Evolutionary conservation across 92 coral and sea anemone genomes (phyloP).

Genomic region (Hydrozoanthus gracilis): DNA sequence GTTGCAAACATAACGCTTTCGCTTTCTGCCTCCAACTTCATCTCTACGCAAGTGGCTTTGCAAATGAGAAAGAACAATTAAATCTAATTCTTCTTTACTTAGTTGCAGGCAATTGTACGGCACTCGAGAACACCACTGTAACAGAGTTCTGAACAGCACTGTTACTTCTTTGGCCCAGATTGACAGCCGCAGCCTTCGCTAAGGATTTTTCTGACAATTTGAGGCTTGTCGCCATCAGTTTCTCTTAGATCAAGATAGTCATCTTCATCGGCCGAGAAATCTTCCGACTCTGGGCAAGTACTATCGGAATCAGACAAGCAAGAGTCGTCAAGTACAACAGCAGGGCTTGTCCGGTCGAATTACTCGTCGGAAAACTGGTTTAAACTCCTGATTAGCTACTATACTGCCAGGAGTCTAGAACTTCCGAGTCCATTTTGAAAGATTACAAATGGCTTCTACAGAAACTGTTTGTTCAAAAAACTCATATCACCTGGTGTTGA

Average conservation of each 20-base stretch:
- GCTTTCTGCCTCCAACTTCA: constrained; percentile 46
- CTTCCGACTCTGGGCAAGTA: constrained; percentile 2
- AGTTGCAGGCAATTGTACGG: constrained; percentile 51
- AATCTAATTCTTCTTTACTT: constrained; percentile 42
- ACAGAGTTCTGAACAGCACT: constrained; percentile 25
- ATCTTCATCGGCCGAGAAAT: background rate
- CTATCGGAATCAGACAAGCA: constrained; percentile 8
- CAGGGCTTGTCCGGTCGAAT: constrained; percentile 25
- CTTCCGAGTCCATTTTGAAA: too few relatives aligned
- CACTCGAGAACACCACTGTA: constrained; percentile 45
- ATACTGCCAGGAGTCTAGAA: too few relatives aligned
- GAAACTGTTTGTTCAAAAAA: too few relatives aligned
- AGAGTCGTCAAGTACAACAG: constrained; percentile 10
- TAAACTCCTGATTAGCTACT: background rate
- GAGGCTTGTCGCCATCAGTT: constrained; percentile 30
- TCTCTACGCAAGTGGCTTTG: constrained; percentile 50
- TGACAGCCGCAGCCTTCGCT: constrained; percentile 45
- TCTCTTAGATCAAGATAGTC: constrained; percentile 41
- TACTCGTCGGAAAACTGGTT: constrained; percentile 27
- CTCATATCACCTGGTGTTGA: too few relatives aligned
- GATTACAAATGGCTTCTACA: too few relatives aligned
- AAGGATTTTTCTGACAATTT: constrained; percentile 20
- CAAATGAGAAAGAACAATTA: constrained; percentile 48
- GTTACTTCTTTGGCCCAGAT: constrained; percentile 42
- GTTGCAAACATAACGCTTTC: constrained; percentile 48